Evolutionary conservation across 2,113 vertebrate genomes (phyloP).

Genomic region (Aegypius monachus): DNA sequence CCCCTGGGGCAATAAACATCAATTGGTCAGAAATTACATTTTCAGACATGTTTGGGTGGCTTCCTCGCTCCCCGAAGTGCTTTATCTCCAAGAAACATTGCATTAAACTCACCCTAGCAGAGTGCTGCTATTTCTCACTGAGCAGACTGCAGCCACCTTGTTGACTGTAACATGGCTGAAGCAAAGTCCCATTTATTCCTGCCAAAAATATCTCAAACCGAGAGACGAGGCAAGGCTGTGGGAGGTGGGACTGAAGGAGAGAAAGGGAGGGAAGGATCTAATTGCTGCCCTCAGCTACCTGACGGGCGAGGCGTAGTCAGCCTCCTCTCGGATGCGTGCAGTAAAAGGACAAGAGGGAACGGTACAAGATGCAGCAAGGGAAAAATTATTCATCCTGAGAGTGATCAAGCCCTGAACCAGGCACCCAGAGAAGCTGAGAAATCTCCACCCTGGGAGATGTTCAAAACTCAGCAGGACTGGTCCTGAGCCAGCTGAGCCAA

Average conservation of each 20-base stretch:
- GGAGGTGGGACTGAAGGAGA: neutral
- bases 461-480: neutral
- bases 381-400: neutral
- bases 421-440: neutral
- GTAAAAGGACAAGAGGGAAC: neutral
- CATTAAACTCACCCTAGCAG: neutral
- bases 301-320: neutral
- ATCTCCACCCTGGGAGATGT: neutral
- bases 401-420: neutral
- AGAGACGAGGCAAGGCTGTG: neutral
- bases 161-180: neutral
- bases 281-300: neutral
- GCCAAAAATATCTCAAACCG: neutral
- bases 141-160: neutral
- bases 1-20: neutral
- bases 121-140: neutral
- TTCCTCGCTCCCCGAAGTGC: neutral
- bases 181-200: slow-evolving; percentile 19
- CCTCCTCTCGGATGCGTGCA: neutral
- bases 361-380: neutral
- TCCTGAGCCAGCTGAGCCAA: neutral
- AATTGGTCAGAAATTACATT: neutral
- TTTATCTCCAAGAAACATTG: neutral
- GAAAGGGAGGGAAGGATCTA: neutral
- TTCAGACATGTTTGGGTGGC: neutral